Evolutionary conservation across 1,140 invertebrate species (phyloP), one percentile per base, ranked within the genome.

Genomic region (Dermatophagoides farinae): DNA sequence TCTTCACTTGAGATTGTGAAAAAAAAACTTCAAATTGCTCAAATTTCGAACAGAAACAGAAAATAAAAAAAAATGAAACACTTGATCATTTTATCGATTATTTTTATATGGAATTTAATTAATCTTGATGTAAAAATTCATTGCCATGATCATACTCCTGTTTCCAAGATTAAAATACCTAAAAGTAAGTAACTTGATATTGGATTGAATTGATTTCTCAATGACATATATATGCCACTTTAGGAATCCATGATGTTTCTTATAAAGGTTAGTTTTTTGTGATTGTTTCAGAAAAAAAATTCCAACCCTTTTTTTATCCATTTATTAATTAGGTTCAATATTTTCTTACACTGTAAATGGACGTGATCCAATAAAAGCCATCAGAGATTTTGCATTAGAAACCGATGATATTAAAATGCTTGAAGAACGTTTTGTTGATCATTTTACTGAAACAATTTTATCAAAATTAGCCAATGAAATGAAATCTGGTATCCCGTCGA

Each of bases 371-470:
- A 49, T 60, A n/a, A 47, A 47, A 20, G 9, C 58, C 10, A 20
- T 60, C 1, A 43, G 58, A 12, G 46, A 60, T 40, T 49, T n/a
- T 47, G n/a, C 47, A 1, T 10, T 60, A n/a, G 58, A 60, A 23
- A 47, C n/a, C 1, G 58, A 60, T 14, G 9, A 43, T 11, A 22
- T 47, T 14, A 46, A 60, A 43, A 16, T 22, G 6, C 31, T 63
- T 16, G 62, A 63, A 44, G 62, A 63, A 12, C 39, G 41, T 10
- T 63, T 63, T 38, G 37, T 22, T 16, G 57, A 60, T 16, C 52
- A 47, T 23, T 12, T 63, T 1, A 63, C 44, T 50, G 58, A 63
- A 14, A 39, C 59, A n/a, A 51, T 63, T 25, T n/a, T 37, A 31
- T 43, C 53, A 12, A 44, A 60, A 11, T 46, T 63, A 0, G 38